These are phyloP conservation scores for Dromaius novaehollandiae DNA, from an alignment of 2,113 vertebrate species.

Conservation along the genomic window DNA sequence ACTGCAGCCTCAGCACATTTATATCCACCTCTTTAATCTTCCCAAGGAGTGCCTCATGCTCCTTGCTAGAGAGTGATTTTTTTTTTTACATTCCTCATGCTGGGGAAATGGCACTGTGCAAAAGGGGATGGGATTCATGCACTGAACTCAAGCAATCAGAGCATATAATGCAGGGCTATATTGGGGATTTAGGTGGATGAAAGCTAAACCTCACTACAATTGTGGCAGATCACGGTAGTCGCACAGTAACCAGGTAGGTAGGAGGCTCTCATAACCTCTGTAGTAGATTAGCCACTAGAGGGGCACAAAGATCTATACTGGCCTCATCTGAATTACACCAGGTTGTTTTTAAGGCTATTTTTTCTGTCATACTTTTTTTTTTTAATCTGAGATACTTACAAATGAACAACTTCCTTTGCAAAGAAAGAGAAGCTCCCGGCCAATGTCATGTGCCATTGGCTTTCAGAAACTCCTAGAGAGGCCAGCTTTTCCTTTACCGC, in stretches of 20 bases:
- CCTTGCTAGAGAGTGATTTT: not conserved
- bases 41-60: not conserved
- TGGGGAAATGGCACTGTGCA: not conserved
- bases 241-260: rapidly evolving
- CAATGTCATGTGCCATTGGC: not conserved
- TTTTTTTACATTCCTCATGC: not conserved
- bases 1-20: not conserved
- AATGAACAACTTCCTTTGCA: not conserved
- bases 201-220: not conserved
- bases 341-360: not conserved
- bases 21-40: rapidly evolving
- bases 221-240: not conserved
- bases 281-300: not conserved
- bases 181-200: not conserved
- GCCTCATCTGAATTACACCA: not conserved
- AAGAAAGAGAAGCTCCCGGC: not conserved
- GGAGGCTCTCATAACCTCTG: not conserved
- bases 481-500: not conserved
- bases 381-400: not conserved
- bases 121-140: not conserved
- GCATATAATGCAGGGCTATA: not conserved
- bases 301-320: not conserved
- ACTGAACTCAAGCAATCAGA: not conserved
- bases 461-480: not conserved
- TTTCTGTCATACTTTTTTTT: not conserved